These are phyloP conservation scores for Pelosia muscerda DNA, from an alignment of 2,888 invertebrate genomes.

Conservation along the genomic window DNA sequence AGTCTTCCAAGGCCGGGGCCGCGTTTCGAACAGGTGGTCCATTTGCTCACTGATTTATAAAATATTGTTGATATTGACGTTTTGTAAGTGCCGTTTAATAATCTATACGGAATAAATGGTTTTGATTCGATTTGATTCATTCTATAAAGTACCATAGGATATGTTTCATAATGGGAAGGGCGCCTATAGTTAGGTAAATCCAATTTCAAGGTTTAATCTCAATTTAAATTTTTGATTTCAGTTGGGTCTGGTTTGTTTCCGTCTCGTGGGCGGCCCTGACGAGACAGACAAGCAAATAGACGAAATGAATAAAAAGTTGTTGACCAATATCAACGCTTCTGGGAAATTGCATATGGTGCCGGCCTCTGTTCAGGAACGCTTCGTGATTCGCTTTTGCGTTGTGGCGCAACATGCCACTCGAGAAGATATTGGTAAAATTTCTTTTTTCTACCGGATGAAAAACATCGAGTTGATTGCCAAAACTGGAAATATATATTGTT, in stretches of 20 bases:
- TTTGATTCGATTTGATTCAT: too few species aligned
- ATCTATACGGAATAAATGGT: too few species aligned
- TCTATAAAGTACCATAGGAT: too few species aligned
- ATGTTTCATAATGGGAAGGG: neutral
- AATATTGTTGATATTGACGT: too few species aligned
- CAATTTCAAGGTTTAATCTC: neutral
- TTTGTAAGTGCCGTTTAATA: too few species aligned
- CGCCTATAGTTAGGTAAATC: neutral
- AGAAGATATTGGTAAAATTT: constrained; percentile 90
- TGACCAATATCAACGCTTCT: constrained; percentile 97
- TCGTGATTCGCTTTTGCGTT: constrained; percentile 97
- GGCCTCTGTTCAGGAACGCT: constrained; percentile 95
- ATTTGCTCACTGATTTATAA: too few species aligned
- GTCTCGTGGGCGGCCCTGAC: constrained; percentile 89
- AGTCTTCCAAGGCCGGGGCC: too few species aligned
- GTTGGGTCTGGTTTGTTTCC: constrained; percentile 97
- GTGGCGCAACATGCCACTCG: constrained; percentile 96
- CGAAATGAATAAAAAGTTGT: constrained; percentile 95
- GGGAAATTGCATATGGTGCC: constrained; percentile 99
- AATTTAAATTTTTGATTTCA: constrained; percentile 59
- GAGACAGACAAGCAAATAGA: constrained; percentile 76
- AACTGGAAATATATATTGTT: neutral
- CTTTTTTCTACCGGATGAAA: too few species aligned
- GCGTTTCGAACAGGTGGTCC: too few species aligned
- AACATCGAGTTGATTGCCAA: neutral